Evolutionary conservation across 2,113 vertebrate genomes (phyloP), one percentile per base, ranked within the genome.

Genomic region (Megaceryle maxima): DNA sequence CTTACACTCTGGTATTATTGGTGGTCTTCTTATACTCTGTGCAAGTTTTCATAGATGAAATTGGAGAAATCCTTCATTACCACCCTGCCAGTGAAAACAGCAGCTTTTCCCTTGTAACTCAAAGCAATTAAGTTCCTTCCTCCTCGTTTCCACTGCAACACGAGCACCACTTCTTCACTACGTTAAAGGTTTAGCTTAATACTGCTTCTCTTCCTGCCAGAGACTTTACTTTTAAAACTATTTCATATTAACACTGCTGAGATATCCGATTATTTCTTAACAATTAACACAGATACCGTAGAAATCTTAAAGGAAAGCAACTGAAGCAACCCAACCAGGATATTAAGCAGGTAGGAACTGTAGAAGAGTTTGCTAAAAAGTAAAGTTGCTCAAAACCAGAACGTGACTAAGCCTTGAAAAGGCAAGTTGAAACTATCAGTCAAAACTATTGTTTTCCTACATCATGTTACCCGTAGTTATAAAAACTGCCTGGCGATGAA

Each of bases 401-500:
- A 31, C 2, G 44, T 20, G 72, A 78, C 35, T 56, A 77, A 85
- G 33, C 41, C 81, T n/a, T 35, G 73, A 41, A 93, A 90, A 86
- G 51, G 57, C 86, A 81, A 44, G 56, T n/a, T 50, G 90, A 94
- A 96, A 85, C 80, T 84, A 97, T 76, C 88, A 87, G 66, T 84
- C 94, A 89, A 10, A 97, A 87, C 69, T 82, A 97, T 62, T 96
- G 89, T 96, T 94, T 95, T 94, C 93, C 97, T 95, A 80, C 76
- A 96, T 87, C 88, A 92, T 97, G 75, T 95, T 97, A 96, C 92
- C 92, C 89, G 70, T 48, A 94, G 94, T 95, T 97, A 96, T 96
- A 89, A 98, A 97, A 97, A 97, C 55, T 91, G 95, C 75, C 97
- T 90, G 91, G 83, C 86, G 93, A 97, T 96, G 96, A 97, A 97